Percentiles rank a stretch among this genome's conserved stretches.
These are phyloP conservation scores for Nasonovia ribisnigri DNA, from an alignment of 2,888 invertebrate species.

Conservation along the genomic window DNA sequence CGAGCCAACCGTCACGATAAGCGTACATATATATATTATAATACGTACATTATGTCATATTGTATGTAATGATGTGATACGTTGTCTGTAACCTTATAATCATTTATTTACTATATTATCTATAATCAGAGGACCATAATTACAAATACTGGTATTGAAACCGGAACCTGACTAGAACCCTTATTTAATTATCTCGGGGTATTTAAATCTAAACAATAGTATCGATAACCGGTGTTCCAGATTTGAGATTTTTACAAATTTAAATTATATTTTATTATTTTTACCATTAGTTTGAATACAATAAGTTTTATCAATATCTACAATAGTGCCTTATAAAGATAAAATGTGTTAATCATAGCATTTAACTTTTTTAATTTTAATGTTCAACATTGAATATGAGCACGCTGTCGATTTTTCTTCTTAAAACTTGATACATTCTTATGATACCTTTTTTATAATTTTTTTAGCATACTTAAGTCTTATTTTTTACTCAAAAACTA, in stretches of 20 bases:
- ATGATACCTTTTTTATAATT: neutral
- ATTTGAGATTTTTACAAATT: neutral
- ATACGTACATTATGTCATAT: neutral
- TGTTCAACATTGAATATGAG: neutral
- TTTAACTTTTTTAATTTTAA: neutral
- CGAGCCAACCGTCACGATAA: neutral
- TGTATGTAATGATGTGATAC: neutral
- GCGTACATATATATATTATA: neutral
- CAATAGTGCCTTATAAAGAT: neutral
- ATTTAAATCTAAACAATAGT: neutral
- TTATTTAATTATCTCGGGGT: neutral
- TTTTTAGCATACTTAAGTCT: too few species aligned
- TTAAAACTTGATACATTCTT: too few species aligned
- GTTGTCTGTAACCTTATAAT: neutral
- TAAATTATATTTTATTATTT: neutral
- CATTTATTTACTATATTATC: neutral
- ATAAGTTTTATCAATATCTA: neutral
- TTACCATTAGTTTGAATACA: neutral
- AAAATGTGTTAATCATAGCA: neutral
- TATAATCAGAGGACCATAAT: neutral
- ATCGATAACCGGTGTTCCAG: too few species aligned
- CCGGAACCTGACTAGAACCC: neutral
- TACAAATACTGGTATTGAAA: neutral
- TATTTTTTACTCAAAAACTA: neutral
- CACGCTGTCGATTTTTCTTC: neutral